Conservation (phyloP, 2,888 invertebrate genomes). For the Sisyra terminalis region DNA sequence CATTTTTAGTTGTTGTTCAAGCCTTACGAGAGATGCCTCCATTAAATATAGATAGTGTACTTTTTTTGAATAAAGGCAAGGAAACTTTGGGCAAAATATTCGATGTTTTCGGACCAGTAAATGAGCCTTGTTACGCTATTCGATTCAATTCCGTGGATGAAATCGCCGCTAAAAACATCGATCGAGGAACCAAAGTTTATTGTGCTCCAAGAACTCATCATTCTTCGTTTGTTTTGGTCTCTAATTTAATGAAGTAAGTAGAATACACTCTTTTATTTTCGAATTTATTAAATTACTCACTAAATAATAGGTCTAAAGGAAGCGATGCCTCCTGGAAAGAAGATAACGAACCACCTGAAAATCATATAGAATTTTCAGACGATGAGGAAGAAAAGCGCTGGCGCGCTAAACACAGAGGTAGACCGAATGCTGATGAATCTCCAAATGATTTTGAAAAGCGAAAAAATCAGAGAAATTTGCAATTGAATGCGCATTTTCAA, state of each 20-base stretch:
- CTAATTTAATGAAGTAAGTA: constrained; percentile 15
- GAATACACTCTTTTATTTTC: neutral
- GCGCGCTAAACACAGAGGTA: neutral
- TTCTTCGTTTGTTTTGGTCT: constrained; percentile 58
- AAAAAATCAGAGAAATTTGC: constrained; percentile 5
- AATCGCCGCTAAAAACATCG: constrained; percentile 47
- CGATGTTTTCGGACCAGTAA: constrained; percentile 82
- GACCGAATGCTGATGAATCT: neutral
- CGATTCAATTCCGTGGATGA: constrained; percentile 72
- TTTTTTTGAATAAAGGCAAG: constrained; percentile 69
- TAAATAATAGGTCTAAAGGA: constrained; percentile 47
- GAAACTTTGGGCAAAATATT: constrained; percentile 65
- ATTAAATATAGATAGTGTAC: constrained; percentile 69
- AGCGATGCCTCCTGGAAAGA: constrained; percentile 81
- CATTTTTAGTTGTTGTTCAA: constrained; percentile 52
- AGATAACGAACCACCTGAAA: constrained; percentile 62
- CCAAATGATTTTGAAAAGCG: constrained; percentile 4
- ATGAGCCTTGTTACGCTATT: constrained; percentile 75
- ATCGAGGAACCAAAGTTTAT: constrained; percentile 56
- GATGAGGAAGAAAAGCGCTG: constrained; percentile 56
- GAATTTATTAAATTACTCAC: neutral
- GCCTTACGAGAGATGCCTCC: constrained; percentile 56
- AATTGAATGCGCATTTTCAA: constrained; percentile 3
- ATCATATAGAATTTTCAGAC: constrained; percentile 66
- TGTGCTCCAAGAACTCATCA: constrained; percentile 66